Conservation (phyloP, 2,797 vertebrate species). For the Sylvia borin region DNA sequence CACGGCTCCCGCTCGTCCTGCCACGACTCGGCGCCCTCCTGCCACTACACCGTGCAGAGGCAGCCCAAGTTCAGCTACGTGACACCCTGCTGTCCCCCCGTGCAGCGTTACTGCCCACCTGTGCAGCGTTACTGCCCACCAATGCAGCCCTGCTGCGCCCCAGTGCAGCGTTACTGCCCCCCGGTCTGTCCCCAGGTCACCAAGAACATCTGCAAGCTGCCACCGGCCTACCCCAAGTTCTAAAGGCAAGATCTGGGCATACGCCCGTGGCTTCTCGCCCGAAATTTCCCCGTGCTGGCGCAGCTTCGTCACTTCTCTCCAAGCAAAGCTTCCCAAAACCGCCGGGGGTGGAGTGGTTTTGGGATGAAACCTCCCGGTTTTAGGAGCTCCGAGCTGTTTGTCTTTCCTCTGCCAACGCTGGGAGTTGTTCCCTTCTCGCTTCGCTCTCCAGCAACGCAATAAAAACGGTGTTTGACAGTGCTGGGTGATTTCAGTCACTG, state of each 20-base stretch:
- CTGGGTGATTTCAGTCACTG: not conserved
- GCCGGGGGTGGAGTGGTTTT: fast-evolving
- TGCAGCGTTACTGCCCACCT: not conserved
- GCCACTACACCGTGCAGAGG: slow-evolving; percentile 1
- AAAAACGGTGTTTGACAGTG: not conserved
- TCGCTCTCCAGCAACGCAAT: not conserved
- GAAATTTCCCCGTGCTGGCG: fast-evolving
- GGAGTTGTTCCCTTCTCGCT: not conserved
- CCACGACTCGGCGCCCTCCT: not conserved
- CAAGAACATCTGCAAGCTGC: slow-evolving; percentile 4
- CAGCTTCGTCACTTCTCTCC: fast-evolving
- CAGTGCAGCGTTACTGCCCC: not conserved
- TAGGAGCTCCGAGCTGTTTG: not conserved
- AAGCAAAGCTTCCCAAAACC: fast-evolving
- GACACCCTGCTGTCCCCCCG: fast-evolving
- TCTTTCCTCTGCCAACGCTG: fast-evolving
- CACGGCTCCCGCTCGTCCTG: not conserved
- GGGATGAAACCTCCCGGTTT: not conserved
- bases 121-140: not conserved
- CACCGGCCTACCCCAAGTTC: not conserved
- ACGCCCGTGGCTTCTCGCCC: no score
- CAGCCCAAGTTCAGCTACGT: not conserved
- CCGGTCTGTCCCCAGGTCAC: not conserved
- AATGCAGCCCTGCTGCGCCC: not conserved
- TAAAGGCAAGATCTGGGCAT: not conserved